These are phyloP conservation scores for Cryptoprocta ferox DNA, from an alignment of 2,797 vertebrate genomes.

Conservation along the genomic window DNA sequence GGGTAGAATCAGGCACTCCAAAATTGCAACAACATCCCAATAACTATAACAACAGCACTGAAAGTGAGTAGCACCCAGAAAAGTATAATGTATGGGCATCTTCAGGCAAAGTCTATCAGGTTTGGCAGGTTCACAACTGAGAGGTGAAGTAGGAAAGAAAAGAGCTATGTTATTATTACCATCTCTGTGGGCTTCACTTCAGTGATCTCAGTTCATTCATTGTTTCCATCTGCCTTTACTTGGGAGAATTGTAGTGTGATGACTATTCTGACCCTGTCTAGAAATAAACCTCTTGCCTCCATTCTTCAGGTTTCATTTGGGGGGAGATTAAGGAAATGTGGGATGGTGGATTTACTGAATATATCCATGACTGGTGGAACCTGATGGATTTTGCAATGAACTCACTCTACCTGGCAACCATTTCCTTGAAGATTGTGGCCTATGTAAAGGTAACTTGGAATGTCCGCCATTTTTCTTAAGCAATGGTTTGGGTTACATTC, in stretches of 20 bases:
- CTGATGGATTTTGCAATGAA: conserved; percentile 99
- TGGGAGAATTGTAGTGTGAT: background rate
- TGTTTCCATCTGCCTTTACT: conserved; percentile 3
- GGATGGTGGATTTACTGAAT: conserved; percentile 98
- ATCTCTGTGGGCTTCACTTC: background rate
- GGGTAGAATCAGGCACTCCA: background rate
- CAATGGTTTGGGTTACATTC: conserved; percentile 43
- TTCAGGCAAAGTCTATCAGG: background rate
- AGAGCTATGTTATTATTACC: background rate
- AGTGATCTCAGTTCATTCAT: background rate
- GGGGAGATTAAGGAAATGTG: conserved; percentile 99
- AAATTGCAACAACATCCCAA: conserved; percentile 36
- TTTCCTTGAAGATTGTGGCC: conserved; percentile 98
- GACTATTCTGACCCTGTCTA: background rate
- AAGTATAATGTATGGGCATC: background rate
- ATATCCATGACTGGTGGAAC: conserved; percentile 99
- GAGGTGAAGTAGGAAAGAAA: conserved; percentile 2
- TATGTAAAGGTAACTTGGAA: conserved; percentile 93
- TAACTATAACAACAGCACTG: background rate
- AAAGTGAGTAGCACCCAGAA: conserved; percentile 29
- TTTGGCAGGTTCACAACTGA: background rate
- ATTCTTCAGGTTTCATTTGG: conserved; percentile 96
- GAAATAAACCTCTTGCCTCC: conserved; percentile 63
- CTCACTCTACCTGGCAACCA: conserved; percentile 98
- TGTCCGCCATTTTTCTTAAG: conserved; percentile 2